A percentile compares a stretch with the other conserved stretches of the same genome.
These are phyloP conservation scores for Drosophila neotestacea DNA, from an alignment of 2,888 invertebrate genomes.

Conservation along the genomic window DNA sequence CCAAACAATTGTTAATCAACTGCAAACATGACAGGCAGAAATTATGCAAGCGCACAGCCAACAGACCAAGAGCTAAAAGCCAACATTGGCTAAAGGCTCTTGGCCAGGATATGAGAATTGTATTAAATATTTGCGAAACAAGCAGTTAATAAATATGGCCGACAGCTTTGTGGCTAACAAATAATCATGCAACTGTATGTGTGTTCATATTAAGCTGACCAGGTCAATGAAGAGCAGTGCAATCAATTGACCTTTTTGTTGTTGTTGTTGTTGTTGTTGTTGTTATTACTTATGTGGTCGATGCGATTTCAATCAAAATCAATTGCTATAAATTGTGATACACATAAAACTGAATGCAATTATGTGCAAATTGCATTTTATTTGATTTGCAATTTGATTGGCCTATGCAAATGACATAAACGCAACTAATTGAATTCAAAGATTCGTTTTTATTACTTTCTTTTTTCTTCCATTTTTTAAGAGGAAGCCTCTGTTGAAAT, in stretches of 20 bases:
- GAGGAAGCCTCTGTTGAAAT: background rate
- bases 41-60: slow-evolving; percentile 63
- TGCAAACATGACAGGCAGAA: slow-evolving; percentile 70
- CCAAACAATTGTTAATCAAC: slow-evolving; percentile 72
- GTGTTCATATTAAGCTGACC: background rate
- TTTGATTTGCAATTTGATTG: slow-evolving; percentile 63
- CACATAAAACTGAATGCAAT: slow-evolving; percentile 59
- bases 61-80: slow-evolving; percentile 24
- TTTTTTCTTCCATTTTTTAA: background rate
- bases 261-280: background rate
- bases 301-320: slow-evolving; percentile 55
- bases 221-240: slow-evolving; percentile 7
- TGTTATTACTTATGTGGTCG: background rate
- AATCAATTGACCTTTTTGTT: slow-evolving; percentile 29
- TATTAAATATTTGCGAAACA: slow-evolving; percentile 45
- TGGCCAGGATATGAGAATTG: slow-evolving; percentile 28
- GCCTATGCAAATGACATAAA: slow-evolving; percentile 59
- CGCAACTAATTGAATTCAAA: slow-evolving; percentile 45
- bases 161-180: slow-evolving; percentile 25
- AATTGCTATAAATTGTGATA: slow-evolving; percentile 68
- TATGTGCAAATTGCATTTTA: slow-evolving; percentile 72
- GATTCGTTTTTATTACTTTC: background rate
- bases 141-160: slow-evolving; percentile 43
- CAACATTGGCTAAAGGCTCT: slow-evolving; percentile 27
- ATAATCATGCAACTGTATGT: slow-evolving; percentile 1